A percentile compares a stretch with the other conserved stretches of the same genome.
Evolutionary conservation across 2,888 invertebrate genomes (phyloP).

Genomic region (Incurvaria masculella): DNA sequence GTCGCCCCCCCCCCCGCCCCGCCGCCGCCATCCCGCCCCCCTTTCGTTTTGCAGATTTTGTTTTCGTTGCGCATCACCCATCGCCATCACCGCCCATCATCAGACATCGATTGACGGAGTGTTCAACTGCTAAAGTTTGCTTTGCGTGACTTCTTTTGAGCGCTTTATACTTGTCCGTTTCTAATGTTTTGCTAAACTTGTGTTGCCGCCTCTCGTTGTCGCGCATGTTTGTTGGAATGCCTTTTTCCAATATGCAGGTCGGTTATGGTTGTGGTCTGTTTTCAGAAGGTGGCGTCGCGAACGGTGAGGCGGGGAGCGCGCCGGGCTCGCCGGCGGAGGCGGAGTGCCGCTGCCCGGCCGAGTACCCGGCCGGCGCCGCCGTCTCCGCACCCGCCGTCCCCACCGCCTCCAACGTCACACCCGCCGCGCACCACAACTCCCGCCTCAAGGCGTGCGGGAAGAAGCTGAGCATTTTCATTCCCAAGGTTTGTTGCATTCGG

Average conservation of each 20-base stretch:
- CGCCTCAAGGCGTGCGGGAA: conserved; percentile 41
- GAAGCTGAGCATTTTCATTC: conserved; percentile 48
- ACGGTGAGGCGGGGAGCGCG: conserved; percentile 18
- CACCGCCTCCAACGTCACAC: conserved; percentile 24
- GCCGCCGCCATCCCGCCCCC: conserved; percentile 14
- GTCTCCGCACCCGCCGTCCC: conserved; percentile 13
- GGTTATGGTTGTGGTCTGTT: too few species aligned
- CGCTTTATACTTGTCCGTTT: too few species aligned
- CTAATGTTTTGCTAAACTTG: too few species aligned
- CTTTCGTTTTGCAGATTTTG: background rate
- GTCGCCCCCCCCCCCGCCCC: conserved; percentile 27
- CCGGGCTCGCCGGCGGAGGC: conserved; percentile 16
- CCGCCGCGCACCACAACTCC: conserved; percentile 26
- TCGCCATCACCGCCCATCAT: background rate
- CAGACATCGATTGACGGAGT: background rate
- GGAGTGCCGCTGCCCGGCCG: conserved; percentile 6
- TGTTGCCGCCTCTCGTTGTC: too few species aligned
- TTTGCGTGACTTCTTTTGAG: too few species aligned
- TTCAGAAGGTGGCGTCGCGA: too few species aligned
- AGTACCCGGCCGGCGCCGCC: conserved; percentile 15
- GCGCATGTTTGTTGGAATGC: too few species aligned
- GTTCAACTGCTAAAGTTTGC: background rate
- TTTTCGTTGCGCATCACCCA: background rate
- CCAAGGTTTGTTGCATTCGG: conserved; percentile 31
- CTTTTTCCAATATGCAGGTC: too few species aligned